Percentiles rank a stretch among this genome's conserved stretches.
These are phyloP conservation scores for Mesodorylaimus sp. DNA, from an alignment of 2,888 invertebrate species.

Conservation along the genomic window DNA sequence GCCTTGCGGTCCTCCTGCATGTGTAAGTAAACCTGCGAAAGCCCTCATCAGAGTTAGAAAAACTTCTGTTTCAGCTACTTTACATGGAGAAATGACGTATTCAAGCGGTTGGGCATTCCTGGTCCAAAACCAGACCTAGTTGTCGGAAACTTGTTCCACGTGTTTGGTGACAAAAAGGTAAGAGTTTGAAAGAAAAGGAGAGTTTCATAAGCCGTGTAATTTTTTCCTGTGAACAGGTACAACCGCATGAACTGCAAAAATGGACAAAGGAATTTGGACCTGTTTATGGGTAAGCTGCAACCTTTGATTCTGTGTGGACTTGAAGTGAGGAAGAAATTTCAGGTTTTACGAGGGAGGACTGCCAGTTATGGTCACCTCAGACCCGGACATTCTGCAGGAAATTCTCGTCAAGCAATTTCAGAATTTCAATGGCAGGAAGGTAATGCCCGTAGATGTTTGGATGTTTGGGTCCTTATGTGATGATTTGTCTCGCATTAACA, in stretches of 20 bases:
- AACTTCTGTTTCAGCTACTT: too few species aligned
- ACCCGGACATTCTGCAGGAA: conserved; percentile 32
- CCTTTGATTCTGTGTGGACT: too few species aligned
- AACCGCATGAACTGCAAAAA: not conserved
- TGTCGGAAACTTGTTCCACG: not conserved
- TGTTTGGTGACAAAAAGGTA: too few species aligned
- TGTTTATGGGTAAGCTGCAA: not conserved
- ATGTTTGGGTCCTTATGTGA: not conserved
- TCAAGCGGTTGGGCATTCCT: not conserved
- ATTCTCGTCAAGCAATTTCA: conserved; percentile 34
- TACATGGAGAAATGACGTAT: not conserved
- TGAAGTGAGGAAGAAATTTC: too few species aligned
- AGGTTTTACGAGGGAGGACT: conserved; percentile 30
- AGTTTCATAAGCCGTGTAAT: too few species aligned
- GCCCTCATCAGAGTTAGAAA: too few species aligned
- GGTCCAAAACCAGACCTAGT: not conserved
- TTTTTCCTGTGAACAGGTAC: too few species aligned
- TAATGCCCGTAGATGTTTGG: too few species aligned
- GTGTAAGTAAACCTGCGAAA: too few species aligned
- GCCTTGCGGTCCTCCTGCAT: too few species aligned
- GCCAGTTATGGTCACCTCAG: conserved; percentile 31
- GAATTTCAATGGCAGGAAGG: conserved; percentile 33
- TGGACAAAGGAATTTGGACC: not conserved
- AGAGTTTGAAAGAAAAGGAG: too few species aligned
- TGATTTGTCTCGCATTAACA: not conserved